Evolutionary conservation across 2,797 vertebrate genomes (phyloP), one percentile per base, ranked within the genome.

Genomic region (Thaleichthys pacificus): DNA sequence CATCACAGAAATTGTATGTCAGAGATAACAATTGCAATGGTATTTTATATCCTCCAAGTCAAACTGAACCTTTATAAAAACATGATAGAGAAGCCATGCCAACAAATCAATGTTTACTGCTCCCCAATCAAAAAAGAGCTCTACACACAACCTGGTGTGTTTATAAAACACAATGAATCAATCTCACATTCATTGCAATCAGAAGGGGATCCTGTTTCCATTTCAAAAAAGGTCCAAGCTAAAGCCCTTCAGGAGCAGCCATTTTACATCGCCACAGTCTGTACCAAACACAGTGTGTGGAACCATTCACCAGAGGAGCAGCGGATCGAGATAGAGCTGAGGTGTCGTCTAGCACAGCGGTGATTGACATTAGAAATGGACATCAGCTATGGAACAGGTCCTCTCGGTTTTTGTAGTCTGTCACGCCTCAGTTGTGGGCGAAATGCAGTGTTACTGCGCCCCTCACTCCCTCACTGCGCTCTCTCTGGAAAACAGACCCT

Each of bases 221-320:
- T 89, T 91, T 86, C 32, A 35, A 35, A 91, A 91, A 91, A 88
- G 91, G 91, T 88, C 79, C 82, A 84, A 84, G 85, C 86, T 83
- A 79, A 86, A 84, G 82, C 84, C 80, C 80, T 89, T 57, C 32
- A 86, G 90, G 87, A 91, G 91, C 91, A 91, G 91, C 91, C 91
- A 92, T 92, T 92, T 92, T 92, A 89, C 84, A 90, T 78, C 69
- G 77, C 84, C 83, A 80, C 82, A 79, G 86, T 82, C 86, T 85
- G 62, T 19, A 86, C 88, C 84, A 84, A 84, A 85, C 86, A 87
- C 77, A 80, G 77, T 75, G 78, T 68, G 80, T 73, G 80, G 77
- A 88, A 78, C 84, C 77, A 76, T 83, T 85, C 83, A 84, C 75
- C 73, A 81, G 82, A 77, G 70, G 75, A 83, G 85, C 82, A 69